Conservation (phyloP, 1,140 invertebrate species). For the Leptinotarsa undecemlineata region DNA sequence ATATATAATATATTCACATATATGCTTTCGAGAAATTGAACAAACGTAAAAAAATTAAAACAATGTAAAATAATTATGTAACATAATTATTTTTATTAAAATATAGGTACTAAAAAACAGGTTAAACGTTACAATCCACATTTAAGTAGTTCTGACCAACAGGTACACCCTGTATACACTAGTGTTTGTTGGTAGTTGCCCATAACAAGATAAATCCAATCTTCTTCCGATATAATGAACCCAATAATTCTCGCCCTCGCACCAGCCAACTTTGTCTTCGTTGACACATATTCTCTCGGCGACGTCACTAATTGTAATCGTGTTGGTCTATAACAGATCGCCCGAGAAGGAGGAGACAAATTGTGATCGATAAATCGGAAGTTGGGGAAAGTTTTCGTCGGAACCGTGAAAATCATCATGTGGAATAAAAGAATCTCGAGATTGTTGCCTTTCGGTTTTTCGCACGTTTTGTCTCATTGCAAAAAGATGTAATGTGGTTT, state of each 20-base stretch:
- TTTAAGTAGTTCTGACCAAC: too few relatives aligned
- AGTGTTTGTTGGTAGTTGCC: constrained; percentile 1
- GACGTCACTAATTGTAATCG: constrained; percentile 28
- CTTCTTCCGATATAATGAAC: constrained; percentile 19
- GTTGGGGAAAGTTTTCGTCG: neutral
- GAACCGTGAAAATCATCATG: neutral
- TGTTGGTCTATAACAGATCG: constrained; percentile 9
- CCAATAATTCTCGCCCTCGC: constrained; percentile 16
- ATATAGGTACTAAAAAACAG: too few relatives aligned
- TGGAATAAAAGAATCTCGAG: neutral
- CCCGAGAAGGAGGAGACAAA: neutral
- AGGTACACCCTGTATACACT: neutral
- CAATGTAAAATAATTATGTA: too few relatives aligned
- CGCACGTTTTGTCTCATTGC: neutral
- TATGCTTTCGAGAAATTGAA: too few relatives aligned
- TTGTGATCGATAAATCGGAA: neutral
- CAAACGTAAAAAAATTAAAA: too few relatives aligned
- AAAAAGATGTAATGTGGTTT: too few relatives aligned
- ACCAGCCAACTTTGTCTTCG: constrained; percentile 15
- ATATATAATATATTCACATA: too few relatives aligned
- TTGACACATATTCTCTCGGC: constrained; percentile 26
- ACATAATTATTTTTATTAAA: too few relatives aligned
- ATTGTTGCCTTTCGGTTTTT: neutral
- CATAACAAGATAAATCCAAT: constrained; percentile 26
- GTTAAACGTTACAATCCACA: too few relatives aligned